Conservation (phyloP, 2,797 vertebrate genomes). For the Anguilla anguilla region DNA sequence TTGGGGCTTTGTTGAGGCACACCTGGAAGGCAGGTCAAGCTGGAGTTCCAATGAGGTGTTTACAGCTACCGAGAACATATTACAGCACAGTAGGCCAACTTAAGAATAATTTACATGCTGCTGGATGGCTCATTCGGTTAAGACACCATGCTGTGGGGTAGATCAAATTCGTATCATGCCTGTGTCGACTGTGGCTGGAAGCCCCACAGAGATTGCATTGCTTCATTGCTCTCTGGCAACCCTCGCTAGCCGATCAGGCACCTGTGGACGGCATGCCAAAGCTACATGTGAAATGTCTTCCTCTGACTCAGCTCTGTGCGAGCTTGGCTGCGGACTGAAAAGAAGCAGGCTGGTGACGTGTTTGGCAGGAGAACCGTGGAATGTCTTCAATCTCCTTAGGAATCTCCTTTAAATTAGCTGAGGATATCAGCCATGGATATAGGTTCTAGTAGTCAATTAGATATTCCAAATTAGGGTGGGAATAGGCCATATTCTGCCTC, state of each 20-base stretch:
- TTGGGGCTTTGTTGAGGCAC: background rate
- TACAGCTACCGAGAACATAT: background rate
- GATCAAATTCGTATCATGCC: too few relatives aligned
- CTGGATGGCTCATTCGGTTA: too few relatives aligned
- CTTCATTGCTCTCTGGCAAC: background rate
- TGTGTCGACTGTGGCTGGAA: too few relatives aligned
- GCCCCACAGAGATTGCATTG: too few relatives aligned
- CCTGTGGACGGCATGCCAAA: background rate
- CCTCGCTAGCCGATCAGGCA: background rate
- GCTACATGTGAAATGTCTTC: background rate
- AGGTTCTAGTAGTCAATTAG: background rate
- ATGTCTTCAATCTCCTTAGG: background rate
- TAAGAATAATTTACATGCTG: too few relatives aligned
- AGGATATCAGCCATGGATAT: background rate
- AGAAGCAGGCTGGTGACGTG: background rate
- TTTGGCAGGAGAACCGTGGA: background rate
- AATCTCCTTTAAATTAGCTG: background rate
- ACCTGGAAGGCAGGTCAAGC: background rate
- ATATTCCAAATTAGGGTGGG: constrained; percentile 3
- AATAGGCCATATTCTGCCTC: background rate
- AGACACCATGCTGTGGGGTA: too few relatives aligned
- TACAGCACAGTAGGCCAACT: background rate
- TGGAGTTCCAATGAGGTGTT: background rate
- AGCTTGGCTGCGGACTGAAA: background rate
- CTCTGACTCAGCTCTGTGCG: background rate